Base-by-base conservation (phyloP, 2,888 invertebrate genomes). In the Microdon myrmicae region DNA sequence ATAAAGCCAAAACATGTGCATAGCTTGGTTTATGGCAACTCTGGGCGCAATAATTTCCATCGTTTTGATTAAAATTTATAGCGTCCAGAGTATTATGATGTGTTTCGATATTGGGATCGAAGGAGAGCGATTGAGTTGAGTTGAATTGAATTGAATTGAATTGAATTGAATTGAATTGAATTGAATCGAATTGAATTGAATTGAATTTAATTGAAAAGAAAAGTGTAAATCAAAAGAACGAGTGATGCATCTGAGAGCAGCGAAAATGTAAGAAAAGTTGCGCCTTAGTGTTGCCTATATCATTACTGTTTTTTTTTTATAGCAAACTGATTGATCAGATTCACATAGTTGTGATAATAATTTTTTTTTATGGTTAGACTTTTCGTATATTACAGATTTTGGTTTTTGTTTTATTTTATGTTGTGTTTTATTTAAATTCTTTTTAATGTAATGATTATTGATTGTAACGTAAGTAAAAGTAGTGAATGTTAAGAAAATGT, bases 1-100 rank as follows among this genome's bases (percentile, higher is more conserved):
- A 56, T 26, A 37, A 64, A 64, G 64, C 64, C 58, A 58, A 58
- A 64, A 64, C 58, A 53, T 58, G 64, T 64, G 64, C 64, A 64
- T 53, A 64, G 64, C 64, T 58, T 31, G 49, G 34, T 45, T 49
- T 35, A 43, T 34, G 31, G 28, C 16, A 20, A 34, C 43, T 20
- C 53, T 58, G 58, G 28, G 58, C 28, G 64, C 58, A 38, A 28
- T 43, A 47, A 58, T 41, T 64, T 45, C 10, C n/a, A 1, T 19
- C 13, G 9, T 12, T 20, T 4, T n/a, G 9, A 22, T 29, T 31
- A 7, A 1, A 41, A 26, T 16, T 7, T 41, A 39, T 4, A 32
- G 58, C 51, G 14, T 64, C 26, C 64, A 58, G 25, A 23, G 53
- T 16, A 29, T 10, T 26, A 23, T 14, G 23, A 56, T 54, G 54